A percentile compares a stretch with the other conserved stretches of the same genome.
Evolutionary conservation across 2,113 vertebrate genomes (phyloP).

Genomic region (Oxyruncus cristatus): DNA sequence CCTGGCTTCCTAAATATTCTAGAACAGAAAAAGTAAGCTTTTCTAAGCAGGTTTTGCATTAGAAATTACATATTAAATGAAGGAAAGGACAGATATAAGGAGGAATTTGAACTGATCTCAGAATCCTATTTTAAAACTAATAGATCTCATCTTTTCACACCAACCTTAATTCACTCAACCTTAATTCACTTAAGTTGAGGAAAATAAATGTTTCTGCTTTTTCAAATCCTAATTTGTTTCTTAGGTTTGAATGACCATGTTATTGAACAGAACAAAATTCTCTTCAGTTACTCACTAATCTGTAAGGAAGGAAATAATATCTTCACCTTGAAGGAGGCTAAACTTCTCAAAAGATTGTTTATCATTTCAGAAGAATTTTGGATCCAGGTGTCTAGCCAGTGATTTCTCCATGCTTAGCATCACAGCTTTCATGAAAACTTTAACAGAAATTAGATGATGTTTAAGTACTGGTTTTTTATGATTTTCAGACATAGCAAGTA

Average conservation of each 20-base stretch:
- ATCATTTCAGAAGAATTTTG: background rate
- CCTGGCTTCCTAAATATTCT: background rate
- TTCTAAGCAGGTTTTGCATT: background rate
- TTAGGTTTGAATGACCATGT: conserved; percentile 11
- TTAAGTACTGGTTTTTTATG: background rate
- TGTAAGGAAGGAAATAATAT: background rate
- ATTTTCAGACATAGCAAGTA: background rate
- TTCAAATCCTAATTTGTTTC: conserved; percentile 23
- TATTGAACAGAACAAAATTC: conserved; percentile 14
- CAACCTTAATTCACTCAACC: background rate
- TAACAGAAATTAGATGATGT: background rate
- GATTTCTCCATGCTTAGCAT: background rate
- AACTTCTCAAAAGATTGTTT: background rate
- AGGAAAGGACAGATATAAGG: background rate
- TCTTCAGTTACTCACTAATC: background rate
- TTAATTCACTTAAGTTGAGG: background rate
- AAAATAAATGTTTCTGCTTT: conserved; percentile 35
- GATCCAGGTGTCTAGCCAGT: background rate
- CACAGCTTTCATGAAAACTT: background rate
- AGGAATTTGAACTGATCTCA: background rate
- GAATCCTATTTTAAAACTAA: background rate
- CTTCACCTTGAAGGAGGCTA: background rate
- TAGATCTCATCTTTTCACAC: background rate
- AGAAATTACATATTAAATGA: background rate
- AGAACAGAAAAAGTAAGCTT: background rate